A percentile compares a stretch with the other conserved stretches of the same genome.
Evolutionary conservation across 2,113 vertebrate genomes (phyloP).

Genomic region (Danionella cerebrum): DNA sequence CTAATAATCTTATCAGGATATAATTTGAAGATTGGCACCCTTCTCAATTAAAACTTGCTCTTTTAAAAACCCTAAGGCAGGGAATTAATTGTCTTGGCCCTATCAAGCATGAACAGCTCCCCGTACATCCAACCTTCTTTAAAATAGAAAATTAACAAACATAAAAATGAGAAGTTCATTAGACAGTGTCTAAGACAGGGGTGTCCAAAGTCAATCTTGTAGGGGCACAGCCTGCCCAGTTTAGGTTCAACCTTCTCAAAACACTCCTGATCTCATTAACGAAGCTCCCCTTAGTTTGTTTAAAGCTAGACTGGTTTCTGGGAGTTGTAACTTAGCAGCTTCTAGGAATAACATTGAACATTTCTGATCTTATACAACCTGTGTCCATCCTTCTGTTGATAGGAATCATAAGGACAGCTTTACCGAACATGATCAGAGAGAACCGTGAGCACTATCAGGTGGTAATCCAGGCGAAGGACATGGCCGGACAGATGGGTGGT

Average conservation of each 20-base stretch:
- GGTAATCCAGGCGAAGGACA: slow-evolving; percentile 96
- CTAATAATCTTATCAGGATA: slow-evolving; percentile 8
- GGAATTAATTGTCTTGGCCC: background rate
- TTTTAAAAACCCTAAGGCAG: slow-evolving; percentile 1
- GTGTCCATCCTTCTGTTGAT: slow-evolving; percentile 15
- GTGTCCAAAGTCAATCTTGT: too few species aligned
- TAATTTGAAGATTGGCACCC: slow-evolving; percentile 9
- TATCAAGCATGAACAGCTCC: too few species aligned
- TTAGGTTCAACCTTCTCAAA: too few species aligned
- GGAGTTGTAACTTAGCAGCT: too few species aligned
- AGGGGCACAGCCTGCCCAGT: too few species aligned
- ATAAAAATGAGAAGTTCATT: background rate
- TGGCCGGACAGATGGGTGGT: slow-evolving; percentile 97
- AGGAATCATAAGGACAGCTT: slow-evolving; percentile 91
- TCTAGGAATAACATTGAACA: too few species aligned
- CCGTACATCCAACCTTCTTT: background rate
- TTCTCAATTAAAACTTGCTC: slow-evolving; percentile 3
- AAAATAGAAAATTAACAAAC: background rate
- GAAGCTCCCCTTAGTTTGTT: too few species aligned
- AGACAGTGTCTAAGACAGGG: background rate
- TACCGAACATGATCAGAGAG: slow-evolving; percentile 94
- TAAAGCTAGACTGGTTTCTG: too few species aligned
- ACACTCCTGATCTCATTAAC: too few species aligned
- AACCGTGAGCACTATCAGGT: slow-evolving; percentile 96
- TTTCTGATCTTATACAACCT: too few species aligned